These are phyloP conservation scores for Synanthedon andrenaeformis DNA, from an alignment of 2,888 invertebrate species.

Conservation along the genomic window DNA sequence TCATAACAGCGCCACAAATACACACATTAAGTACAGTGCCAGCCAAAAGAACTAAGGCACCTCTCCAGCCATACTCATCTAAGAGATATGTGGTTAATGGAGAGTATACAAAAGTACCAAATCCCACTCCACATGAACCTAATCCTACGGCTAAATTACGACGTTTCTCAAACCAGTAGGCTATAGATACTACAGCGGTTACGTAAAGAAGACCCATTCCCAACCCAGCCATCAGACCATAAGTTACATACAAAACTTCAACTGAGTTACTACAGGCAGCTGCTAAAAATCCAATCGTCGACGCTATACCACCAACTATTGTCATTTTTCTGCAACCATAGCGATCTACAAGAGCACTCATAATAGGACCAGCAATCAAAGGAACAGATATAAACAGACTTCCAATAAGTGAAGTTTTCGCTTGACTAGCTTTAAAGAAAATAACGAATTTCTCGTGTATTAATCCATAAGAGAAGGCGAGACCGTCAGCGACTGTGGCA, in stretches of 20 bases:
- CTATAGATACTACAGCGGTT: slow-evolving; percentile 90
- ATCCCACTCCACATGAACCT: slow-evolving; percentile 89
- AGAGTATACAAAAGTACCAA: slow-evolving; percentile 90
- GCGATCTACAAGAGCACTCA: slow-evolving; percentile 86
- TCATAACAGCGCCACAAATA: slow-evolving; percentile 87
- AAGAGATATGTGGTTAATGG: slow-evolving; percentile 84
- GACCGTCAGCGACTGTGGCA: slow-evolving; percentile 91
- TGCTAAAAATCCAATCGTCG: slow-evolving; percentile 81
- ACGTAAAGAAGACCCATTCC: slow-evolving; percentile 89
- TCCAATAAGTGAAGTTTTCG: slow-evolving; percentile 89
- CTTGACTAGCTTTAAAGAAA: slow-evolving; percentile 82
- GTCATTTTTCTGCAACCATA: slow-evolving; percentile 86
- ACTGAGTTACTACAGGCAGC: slow-evolving; percentile 79
- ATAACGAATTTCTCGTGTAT: slow-evolving; percentile 83
- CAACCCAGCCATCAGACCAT: slow-evolving; percentile 85
- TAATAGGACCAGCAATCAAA: slow-evolving; percentile 84
- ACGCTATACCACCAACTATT: slow-evolving; percentile 77
- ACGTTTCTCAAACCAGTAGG: slow-evolving; percentile 92
- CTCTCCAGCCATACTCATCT: slow-evolving; percentile 84
- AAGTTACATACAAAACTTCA: slow-evolving; percentile 82
- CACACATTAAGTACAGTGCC: slow-evolving; percentile 89
- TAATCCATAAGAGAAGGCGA: slow-evolving; percentile 93
- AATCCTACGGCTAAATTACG: slow-evolving; percentile 88
- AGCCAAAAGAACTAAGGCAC: slow-evolving; percentile 80
- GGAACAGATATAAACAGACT: slow-evolving; percentile 92